phyloP scores from a whole-genome alignment of 2,888 invertebrate species.

The Pantelozetes paolii region DNA sequence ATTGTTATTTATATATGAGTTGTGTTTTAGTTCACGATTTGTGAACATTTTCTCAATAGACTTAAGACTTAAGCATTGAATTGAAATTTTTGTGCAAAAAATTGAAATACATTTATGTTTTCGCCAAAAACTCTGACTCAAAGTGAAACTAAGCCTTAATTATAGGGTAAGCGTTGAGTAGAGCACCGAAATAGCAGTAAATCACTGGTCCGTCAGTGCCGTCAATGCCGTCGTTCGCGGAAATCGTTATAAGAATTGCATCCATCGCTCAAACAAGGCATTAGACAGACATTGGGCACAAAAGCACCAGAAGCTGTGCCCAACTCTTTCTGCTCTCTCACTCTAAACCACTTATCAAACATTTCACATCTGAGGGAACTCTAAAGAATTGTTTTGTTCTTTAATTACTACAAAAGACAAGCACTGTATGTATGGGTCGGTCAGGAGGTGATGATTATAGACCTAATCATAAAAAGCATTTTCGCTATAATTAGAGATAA shows the following conservation, averaged over 20 bases:
- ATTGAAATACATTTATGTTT: conserved; percentile 10
- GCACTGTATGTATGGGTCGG: background rate
- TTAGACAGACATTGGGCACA: background rate
- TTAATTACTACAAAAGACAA: conserved; percentile 22
- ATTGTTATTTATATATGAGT: conserved; percentile 17
- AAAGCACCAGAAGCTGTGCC: background rate
- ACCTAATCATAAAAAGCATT: background rate
- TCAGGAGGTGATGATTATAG: conserved; percentile 33
- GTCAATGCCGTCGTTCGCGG: conserved; percentile 26
- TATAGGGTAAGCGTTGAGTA: conserved; percentile 22
- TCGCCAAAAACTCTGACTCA: background rate
- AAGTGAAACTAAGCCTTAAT: conserved; percentile 31
- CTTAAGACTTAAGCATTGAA: background rate
- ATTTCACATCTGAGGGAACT: conserved; percentile 6
- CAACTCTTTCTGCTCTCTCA: background rate
- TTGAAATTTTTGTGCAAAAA: background rate
- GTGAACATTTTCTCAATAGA: no score
- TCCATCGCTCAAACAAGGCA: background rate
- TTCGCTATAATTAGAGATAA: conserved; percentile 19
- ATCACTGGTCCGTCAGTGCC: conserved; percentile 26
- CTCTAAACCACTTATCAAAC: conserved; percentile 3
- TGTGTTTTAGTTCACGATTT: conserved; percentile 8
- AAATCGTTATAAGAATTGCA: background rate
- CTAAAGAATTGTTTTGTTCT: background rate
- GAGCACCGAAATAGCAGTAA: conserved; percentile 23